Conservation (phyloP, 2,797 vertebrate genomes). For the Pipistrellus pygmaeus region DNA sequence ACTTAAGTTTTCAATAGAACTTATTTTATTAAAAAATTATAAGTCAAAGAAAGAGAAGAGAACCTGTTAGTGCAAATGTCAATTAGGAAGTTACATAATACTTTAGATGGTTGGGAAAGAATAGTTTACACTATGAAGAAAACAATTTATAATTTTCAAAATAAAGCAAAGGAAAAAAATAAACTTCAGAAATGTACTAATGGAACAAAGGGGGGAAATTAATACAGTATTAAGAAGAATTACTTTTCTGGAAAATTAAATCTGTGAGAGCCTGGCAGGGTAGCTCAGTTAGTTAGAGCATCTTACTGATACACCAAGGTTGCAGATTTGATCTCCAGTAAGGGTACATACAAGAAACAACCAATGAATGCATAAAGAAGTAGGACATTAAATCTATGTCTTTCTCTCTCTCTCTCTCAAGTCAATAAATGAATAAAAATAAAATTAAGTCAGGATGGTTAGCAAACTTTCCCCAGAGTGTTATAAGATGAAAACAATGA, state of each 20-base stretch:
- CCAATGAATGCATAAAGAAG: neutral
- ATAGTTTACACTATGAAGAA: neutral
- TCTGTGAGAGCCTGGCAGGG: neutral
- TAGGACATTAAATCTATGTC: neutral
- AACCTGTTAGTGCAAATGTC: neutral
- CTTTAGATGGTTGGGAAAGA: accelerated
- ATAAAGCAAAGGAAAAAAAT: neutral
- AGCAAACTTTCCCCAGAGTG: neutral
- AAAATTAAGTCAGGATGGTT: neutral
- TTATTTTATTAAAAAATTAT: neutral
- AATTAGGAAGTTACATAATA: neutral
- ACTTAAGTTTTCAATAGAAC: neutral
- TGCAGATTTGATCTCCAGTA: neutral
- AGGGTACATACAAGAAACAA: neutral
- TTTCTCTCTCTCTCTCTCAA: neutral
- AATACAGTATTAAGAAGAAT: neutral
- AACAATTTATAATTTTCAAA: neutral
- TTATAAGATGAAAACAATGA: neutral
- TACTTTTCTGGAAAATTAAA: neutral
- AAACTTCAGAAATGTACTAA: neutral
- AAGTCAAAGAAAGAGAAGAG: neutral
- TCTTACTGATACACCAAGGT: neutral
- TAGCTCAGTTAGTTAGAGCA: neutral
- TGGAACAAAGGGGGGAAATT: neutral
- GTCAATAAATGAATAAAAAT: neutral